These are phyloP conservation scores for Coremacera marginata DNA, from an alignment of 2,888 invertebrate genomes.

Conservation along the genomic window DNA sequence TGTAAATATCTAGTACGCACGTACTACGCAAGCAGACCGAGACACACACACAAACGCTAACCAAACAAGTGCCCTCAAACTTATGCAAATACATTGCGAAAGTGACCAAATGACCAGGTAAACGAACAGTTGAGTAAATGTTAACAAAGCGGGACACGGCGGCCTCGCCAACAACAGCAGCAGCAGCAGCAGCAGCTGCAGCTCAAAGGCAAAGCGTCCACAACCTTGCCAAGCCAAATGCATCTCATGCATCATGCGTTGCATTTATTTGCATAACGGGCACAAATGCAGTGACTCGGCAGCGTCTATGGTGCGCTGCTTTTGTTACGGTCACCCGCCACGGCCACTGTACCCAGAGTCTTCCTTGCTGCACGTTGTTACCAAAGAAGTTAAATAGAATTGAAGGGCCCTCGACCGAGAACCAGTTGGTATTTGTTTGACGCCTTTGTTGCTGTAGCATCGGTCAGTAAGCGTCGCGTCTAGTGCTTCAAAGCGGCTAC, in stretches of 20 bases:
- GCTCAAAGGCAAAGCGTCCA: slow-evolving; percentile 1
- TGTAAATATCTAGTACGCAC: no score
- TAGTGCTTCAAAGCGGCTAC: slow-evolving; percentile 24
- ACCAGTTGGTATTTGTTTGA: not conserved
- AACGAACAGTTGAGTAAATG: slow-evolving; percentile 45
- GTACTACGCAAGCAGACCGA: not conserved
- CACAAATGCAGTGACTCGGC: not conserved
- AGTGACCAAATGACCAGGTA: slow-evolving; percentile 52
- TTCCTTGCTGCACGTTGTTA: not conserved
- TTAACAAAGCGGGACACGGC: not conserved
- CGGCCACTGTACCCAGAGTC: not conserved
- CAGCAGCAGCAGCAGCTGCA: not conserved
- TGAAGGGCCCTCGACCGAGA: not conserved
- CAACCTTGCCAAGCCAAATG: not conserved
- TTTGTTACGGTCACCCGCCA: slow-evolving; percentile 1
- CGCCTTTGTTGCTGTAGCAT: slow-evolving; percentile 7
- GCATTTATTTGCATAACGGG: slow-evolving; percentile 27
- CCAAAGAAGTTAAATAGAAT: no score
- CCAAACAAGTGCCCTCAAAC: not conserved
- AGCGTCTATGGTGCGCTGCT: not conserved
- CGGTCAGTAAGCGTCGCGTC: not conserved
- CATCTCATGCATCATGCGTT: slow-evolving; percentile 12
- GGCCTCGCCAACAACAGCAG: not conserved
- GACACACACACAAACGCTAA: not conserved
- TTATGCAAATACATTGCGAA: slow-evolving; percentile 40